These are phyloP conservation scores for Callionymus lyra DNA, from an alignment of 2,113 vertebrate species.

Conservation along the genomic window DNA sequence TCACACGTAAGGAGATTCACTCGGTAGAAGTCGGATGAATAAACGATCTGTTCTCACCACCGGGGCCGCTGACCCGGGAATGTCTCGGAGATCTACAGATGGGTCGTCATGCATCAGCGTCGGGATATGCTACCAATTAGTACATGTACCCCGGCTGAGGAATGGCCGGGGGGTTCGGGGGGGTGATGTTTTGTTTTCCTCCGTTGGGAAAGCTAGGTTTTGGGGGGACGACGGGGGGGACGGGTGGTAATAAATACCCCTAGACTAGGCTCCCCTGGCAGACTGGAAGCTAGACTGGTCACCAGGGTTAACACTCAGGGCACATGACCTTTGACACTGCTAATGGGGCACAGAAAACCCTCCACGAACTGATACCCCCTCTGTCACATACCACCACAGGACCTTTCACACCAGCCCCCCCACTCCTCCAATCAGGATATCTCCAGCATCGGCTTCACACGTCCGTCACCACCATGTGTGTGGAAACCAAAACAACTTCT, in stretches of 20 bases:
- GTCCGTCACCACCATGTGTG: too few species aligned
- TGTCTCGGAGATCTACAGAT: constrained; percentile 42
- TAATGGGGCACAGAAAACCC: constrained; percentile 74
- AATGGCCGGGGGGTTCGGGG: constrained; percentile 19
- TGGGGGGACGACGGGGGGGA: constrained; percentile 9
- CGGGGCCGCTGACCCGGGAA: constrained; percentile 16
- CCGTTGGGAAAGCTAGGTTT: constrained; percentile 38
- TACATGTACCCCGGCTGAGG: constrained; percentile 22
- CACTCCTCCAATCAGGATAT: constrained; percentile 25
- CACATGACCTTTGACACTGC: constrained; percentile 70
- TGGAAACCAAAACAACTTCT: too few species aligned
- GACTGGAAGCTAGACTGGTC: constrained; percentile 74
- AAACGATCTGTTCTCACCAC: constrained; percentile 27
- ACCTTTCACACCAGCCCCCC: constrained; percentile 68
- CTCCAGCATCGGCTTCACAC: constrained; percentile 34
- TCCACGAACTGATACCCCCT: constrained; percentile 69
- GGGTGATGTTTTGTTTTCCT: constrained; percentile 54
- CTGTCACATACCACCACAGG: constrained; percentile 68
- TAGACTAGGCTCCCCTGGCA: constrained; percentile 63
- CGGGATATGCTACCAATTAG: constrained; percentile 56
- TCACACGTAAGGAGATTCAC: constrained; percentile 17
- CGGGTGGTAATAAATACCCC: constrained; percentile 70
- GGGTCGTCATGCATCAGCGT: constrained; percentile 41
- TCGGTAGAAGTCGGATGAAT: constrained; percentile 19
- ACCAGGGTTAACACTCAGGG: constrained; percentile 72